Percentiles rank a stretch among this genome's conserved stretches.
Evolutionary conservation across 2,797 vertebrate species (phyloP).

Genomic region (Miichthys miiuy): DNA sequence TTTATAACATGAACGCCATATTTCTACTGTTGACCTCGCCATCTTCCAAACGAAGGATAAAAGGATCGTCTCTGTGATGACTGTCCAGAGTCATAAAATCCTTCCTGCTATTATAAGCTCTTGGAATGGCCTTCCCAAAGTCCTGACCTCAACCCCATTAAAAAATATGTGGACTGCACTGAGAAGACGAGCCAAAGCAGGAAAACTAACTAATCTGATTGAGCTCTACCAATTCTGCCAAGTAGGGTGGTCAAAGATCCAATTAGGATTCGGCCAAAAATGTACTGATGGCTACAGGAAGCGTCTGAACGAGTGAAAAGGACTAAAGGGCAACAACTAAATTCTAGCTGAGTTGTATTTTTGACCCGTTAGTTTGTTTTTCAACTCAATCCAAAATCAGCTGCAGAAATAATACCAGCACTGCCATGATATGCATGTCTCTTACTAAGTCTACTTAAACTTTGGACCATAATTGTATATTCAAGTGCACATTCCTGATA

Average conservation of each 20-base stretch:
- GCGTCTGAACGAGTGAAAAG: neutral
- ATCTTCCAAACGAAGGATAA: neutral
- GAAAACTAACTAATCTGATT: neutral
- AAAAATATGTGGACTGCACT: neutral
- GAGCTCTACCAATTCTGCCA: neutral
- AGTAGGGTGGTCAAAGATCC: neutral
- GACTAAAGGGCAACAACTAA: neutral
- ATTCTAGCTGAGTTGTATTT: neutral
- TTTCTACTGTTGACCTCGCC: neutral
- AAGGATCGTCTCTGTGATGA: neutral
- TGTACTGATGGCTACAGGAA: neutral
- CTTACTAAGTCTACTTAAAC: neutral
- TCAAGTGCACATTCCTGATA: neutral
- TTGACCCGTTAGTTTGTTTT: neutral
- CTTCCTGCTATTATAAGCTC: neutral
- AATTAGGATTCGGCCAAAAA: neutral
- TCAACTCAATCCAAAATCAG: neutral
- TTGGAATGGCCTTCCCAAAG: neutral
- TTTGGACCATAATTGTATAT: neutral
- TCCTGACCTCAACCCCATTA: neutral
- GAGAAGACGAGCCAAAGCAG: neutral
- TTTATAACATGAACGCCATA: neutral
- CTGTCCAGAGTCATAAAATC: neutral
- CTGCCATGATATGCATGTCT: neutral
- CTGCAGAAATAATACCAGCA: neutral